Evolutionary conservation across 2,888 invertebrate genomes (phyloP), one percentile per base, ranked within the genome.

Genomic region (Disparrhopalites patrizii): DNA sequence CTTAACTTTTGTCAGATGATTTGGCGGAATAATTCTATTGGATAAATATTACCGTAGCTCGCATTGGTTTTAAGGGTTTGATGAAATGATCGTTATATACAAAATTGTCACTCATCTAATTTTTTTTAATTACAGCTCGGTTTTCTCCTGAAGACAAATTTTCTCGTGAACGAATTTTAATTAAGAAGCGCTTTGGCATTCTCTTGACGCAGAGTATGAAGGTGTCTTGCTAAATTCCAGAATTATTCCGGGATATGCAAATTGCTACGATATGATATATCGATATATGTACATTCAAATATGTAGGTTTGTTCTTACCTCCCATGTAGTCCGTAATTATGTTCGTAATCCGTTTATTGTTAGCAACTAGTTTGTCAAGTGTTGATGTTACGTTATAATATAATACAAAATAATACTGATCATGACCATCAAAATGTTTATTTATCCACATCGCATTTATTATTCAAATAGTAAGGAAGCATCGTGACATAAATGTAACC

Each of bases 141-240:
- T 97, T 96, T 79, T 93, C 96, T 1, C 95, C 96, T 0, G 94
- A 95, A 80, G 96, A 97, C 79, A 91, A 92, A 79, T 93, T 89
- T 79, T 95, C 94, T 1, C 85, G 89, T 71, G 89, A 96, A 76
- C 83, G 96, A 75, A 87, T 96, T 70, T 88, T 85, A 10, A 87
- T 94, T 69, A 96, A 97, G 82, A 89, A 90, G 78, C 84, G 96
- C 77, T 96, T 93, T 81, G 89, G 89, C 25, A 83, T 96, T 20
- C 83, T 96, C 25, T 83, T 90, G 8, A 93, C 92, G 10, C 94
- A 95, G 78, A 86, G 88, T 77, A 87, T 92, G 7, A 84, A 86
- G 27, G 4, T 65, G 61, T 64, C 64, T 61, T 23, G 23, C 8
- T 52, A 18, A 50, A 50, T 20, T 10, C 8, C 10, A n/a, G 18